Conservation (phyloP, 1,140 invertebrate genomes). For the Lordiphosa clarofinis region DNA sequence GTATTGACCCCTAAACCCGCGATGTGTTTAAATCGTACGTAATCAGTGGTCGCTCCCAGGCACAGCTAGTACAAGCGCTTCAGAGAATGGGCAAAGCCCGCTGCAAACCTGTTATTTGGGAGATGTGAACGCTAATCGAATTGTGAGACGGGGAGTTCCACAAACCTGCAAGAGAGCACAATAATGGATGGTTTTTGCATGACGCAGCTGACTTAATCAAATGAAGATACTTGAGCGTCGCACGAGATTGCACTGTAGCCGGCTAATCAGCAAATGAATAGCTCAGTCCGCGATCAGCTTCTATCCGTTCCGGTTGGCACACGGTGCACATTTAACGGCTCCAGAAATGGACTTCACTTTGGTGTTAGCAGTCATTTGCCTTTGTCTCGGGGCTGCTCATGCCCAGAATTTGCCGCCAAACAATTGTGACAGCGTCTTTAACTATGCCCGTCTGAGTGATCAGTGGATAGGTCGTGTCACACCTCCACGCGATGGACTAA, state of each 20-base stretch:
- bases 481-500: conserved; percentile 27
- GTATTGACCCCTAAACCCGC: conserved; percentile 16
- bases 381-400: conserved; percentile 21
- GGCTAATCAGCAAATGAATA: conserved; percentile 5
- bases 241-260: conserved; percentile 5
- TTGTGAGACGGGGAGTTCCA: conserved; percentile 10
- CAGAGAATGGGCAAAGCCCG: conserved; percentile 43
- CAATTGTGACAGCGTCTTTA: conserved; percentile 27
- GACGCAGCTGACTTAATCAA: not conserved
- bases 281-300: conserved; percentile 32
- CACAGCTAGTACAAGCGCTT: not conserved
- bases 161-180: conserved; percentile 17
- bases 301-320: conserved; percentile 35
- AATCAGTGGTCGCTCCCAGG: conserved; percentile 1
- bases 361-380: conserved; percentile 18
- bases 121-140: not conserved
- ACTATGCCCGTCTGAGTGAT: conserved; percentile 16
- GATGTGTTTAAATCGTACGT: conserved; percentile 1
- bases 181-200: not conserved
- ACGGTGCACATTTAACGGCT: too few relatives aligned
- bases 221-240: not conserved
- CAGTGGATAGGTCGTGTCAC: conserved; percentile 37
- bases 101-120: conserved; percentile 14
- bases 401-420: conserved; percentile 32
- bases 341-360: conserved; percentile 27